A percentile compares a stretch with the other conserved stretches of the same genome.
phyloP scores from a whole-genome alignment of 1,140 invertebrate genomes.

The Phenacoccus solenopsis region DNA sequence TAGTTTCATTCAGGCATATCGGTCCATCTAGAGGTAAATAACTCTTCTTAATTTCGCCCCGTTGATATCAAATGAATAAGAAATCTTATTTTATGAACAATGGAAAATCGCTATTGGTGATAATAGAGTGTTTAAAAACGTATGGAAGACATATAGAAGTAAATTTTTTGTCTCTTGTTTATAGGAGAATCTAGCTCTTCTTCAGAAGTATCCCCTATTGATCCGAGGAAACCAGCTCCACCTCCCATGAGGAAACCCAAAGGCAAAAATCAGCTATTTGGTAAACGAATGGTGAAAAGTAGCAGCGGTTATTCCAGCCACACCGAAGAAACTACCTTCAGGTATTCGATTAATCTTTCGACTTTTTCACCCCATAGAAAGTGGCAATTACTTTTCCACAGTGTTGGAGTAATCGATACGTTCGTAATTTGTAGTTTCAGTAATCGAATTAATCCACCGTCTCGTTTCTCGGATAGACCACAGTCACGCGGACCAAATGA shows the following conservation, averaged over 20 bases:
- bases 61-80: no score
- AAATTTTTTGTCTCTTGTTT: no score
- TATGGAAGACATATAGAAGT: conserved; percentile 18
- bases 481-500: conserved; percentile 42
- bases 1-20: conserved; percentile 44
- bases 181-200: conserved; percentile 57
- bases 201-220: conserved; percentile 52
- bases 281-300: conserved; percentile 51
- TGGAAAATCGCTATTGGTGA: no score
- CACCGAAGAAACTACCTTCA: conserved; percentile 68
- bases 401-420: conserved; percentile 11
- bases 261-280: conserved; percentile 38
- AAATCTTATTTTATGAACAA: no score
- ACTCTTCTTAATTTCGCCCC: no score
- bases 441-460: conserved; percentile 44
- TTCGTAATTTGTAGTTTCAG: conserved; percentile 36
- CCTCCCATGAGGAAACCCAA: conserved; percentile 46
- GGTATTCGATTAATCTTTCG: no score
- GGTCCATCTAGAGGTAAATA: conserved; percentile 35
- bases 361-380: no score
- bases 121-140: no score
- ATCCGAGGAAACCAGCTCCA: conserved; percentile 46
- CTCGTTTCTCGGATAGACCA: conserved; percentile 39
- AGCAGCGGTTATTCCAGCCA: conserved; percentile 63
- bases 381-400: no score